phyloP scores from a whole-genome alignment of 2,888 invertebrate genomes.

The Sylvicola fuscatus region DNA sequence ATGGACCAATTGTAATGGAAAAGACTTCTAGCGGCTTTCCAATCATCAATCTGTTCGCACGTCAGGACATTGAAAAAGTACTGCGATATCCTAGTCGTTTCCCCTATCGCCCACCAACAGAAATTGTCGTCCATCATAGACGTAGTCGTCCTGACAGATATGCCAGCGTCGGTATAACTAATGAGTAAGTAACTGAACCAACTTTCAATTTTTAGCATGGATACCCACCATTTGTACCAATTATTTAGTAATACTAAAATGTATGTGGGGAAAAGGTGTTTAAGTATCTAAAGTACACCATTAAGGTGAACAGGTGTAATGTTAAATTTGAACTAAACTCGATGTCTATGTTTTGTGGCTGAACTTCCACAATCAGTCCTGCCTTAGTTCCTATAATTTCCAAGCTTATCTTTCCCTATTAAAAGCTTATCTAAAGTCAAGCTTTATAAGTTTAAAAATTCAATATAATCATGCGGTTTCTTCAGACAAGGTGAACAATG shows the following conservation, averaged over 20 bases:
- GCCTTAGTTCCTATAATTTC: no score
- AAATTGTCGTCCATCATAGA: conserved; percentile 58
- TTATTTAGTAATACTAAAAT: no score
- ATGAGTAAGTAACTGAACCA: conserved; percentile 69
- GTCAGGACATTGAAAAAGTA: conserved; percentile 52
- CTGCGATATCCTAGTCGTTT: conserved; percentile 50
- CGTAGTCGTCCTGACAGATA: conserved; percentile 55
- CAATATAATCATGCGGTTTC: not conserved
- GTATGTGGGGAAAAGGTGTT: no score
- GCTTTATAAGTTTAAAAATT: no score
- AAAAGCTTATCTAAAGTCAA: no score
- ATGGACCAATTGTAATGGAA: conserved; percentile 59
- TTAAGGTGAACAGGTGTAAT: no score
- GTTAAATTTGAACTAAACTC: no score
- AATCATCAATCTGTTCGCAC: conserved; percentile 50
- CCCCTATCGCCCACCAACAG: conserved; percentile 64
- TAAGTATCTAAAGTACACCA: no score
- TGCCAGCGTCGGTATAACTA: conserved; percentile 60
- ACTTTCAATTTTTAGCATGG: no score
- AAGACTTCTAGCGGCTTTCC: conserved; percentile 51
- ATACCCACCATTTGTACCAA: not conserved
- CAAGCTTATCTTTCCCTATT: no score
- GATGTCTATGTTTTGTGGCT: no score
- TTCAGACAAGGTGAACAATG: conserved; percentile 56
- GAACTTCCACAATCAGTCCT: no score